These are phyloP conservation scores for Lepidocyrtinus sp. DNA, from an alignment of 2,888 invertebrate genomes.

Conservation along the genomic window DNA sequence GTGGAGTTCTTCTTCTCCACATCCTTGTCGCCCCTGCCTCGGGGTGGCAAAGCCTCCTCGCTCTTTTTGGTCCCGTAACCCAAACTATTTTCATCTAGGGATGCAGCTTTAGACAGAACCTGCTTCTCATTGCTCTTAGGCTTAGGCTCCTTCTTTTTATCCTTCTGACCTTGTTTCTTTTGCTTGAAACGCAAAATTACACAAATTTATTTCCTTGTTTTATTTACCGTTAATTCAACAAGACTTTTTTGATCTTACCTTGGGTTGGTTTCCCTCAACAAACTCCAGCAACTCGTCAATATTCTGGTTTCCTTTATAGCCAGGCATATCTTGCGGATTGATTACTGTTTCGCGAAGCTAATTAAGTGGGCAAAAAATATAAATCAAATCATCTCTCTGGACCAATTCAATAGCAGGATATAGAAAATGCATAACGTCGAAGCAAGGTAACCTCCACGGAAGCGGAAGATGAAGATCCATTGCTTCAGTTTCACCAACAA, in stretches of 20 bases:
- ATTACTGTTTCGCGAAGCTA: conserved; percentile 44
- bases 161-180: conserved; percentile 49
- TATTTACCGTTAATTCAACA: no score
- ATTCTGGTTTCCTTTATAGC: conserved; percentile 32
- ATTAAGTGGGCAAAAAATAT: no score
- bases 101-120: conserved; percentile 64
- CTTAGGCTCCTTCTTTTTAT: conserved; percentile 48
- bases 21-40: conserved; percentile 26
- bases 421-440: no score
- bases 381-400: no score
- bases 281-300: conserved; percentile 41
- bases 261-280: conserved; percentile 39
- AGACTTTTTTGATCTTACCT: conserved; percentile 1
- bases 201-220: no score
- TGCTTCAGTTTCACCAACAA: background rate
- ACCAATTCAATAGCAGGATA: no score
- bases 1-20: conserved; percentile 50
- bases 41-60: background rate
- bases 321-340: conserved; percentile 43
- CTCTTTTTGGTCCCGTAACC: conserved; percentile 48
- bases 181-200: background rate
- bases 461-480: background rate
- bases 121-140: conserved; percentile 54
- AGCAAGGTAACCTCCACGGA: background rate
- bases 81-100: conserved; percentile 65